Base-by-base conservation (phyloP, 2,113 vertebrate genomes). In the Zosterops lateralis region DNA sequence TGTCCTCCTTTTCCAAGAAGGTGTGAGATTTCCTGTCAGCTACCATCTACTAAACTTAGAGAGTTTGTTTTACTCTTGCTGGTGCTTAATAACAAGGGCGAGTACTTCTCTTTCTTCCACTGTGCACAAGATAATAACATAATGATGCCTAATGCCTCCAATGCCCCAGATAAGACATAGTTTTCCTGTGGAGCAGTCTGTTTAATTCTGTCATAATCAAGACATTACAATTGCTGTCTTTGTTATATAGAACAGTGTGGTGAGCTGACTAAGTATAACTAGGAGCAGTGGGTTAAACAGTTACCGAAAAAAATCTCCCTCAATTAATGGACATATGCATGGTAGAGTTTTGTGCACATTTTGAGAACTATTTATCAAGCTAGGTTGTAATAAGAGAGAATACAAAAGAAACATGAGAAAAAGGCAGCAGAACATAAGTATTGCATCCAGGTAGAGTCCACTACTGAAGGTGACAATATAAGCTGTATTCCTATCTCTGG, bases 271-370 rank as follows among this genome's bases (percentile, higher is more conserved):
- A 74, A 68, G 13, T 45, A 28, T n/a, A 65, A 42, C 32, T 17
- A 50, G 12, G 2, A 5, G 5, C 7, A 2, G 1, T 51, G 17
- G 22, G 6, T 47, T 38, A n/a, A 78, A 6, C 17, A 38, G 14
- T 48, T 45, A 53, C 12, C 50, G 67, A 91, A 72, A 85, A 70
- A 79, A 28, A 15, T 17, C 2, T 67, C 0, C 0, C 40, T 68
- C 18, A 36, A 2, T 76, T 68, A 38, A 22, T 38, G 36, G 14
- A 21, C 31, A 50, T 22, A 61, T 0, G 2, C 0, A 2, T 11
- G 3, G 22, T 6, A 82, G 20, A 53, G 54, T 62, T 88, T 56
- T 65, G 12, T 34, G 9, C 48, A 48, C 2, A 3, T 7, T 79
- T 72, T 79, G 32, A 50, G 14, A 75, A 75, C 10, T 66, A 19